Conservation (phyloP, 2,797 vertebrate species). For the Acrossocheilus wenchowensis region DNA sequence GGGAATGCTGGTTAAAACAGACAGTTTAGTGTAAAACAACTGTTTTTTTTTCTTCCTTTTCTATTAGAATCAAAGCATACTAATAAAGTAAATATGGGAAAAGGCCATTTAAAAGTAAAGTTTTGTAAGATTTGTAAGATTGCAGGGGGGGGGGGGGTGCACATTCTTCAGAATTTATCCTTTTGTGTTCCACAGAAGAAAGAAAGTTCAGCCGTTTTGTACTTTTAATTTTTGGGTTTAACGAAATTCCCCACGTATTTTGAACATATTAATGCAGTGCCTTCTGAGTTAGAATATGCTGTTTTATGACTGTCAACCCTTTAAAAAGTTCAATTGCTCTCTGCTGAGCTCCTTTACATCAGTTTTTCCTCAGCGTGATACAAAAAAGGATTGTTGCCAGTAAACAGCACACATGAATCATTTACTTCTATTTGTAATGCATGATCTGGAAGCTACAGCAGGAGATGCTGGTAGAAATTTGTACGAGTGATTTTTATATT, state of each 20-base stretch:
- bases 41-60: not conserved
- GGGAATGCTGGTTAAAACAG: not conserved
- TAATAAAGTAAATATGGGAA: not conserved
- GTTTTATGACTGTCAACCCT: conserved; percentile 11
- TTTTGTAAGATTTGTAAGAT: not conserved
- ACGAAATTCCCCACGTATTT: not conserved
- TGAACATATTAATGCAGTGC: not conserved
- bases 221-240: not conserved
- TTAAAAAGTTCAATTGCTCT: conserved; percentile 39
- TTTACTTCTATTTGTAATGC: conserved; percentile 55
- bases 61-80: not conserved
- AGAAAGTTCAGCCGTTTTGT: not conserved
- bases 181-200: not conserved
- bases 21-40: not conserved
- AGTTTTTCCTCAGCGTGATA: conserved; percentile 64
- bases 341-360: conserved; percentile 65
- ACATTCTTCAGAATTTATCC: not conserved
- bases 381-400: conserved; percentile 34
- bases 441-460: conserved; percentile 16
- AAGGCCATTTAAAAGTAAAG: not conserved
- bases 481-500: conserved; percentile 48
- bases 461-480: conserved; percentile 39
- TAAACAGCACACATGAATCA: conserved; percentile 67
- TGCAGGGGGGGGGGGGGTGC: not conserved
- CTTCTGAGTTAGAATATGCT: not conserved